A percentile compares a stretch with the other conserved stretches of the same genome.
These are phyloP conservation scores for Tenualosa ilisha DNA, from an alignment of 2,797 vertebrate species.

Conservation along the genomic window DNA sequence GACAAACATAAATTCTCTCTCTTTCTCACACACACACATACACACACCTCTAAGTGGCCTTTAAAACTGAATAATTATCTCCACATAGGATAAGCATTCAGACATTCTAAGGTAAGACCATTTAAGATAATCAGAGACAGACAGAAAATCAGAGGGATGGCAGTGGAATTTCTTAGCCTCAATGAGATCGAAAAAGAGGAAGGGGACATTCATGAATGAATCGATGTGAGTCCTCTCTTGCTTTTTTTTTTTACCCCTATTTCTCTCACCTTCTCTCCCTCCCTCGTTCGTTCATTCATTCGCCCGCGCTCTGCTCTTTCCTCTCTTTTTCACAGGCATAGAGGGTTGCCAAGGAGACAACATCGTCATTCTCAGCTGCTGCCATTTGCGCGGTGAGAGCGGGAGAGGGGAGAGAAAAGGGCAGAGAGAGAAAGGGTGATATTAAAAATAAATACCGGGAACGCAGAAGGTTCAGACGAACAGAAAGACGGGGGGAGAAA, in stretches of 20 bases:
- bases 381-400: constrained; percentile 63
- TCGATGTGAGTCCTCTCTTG: constrained; percentile 38
- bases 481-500: not conserved
- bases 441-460: constrained; percentile 66
- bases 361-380: constrained; percentile 72
- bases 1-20: not conserved
- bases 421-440: constrained; percentile 53
- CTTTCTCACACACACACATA: too few species aligned
- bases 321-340: constrained; percentile 48
- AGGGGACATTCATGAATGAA: constrained; percentile 66
- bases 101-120: not conserved
- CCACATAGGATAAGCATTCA: not conserved
- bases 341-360: constrained; percentile 74
- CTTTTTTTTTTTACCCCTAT: constrained; percentile 39
- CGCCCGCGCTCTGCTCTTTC: constrained; percentile 20
- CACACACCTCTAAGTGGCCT: not conserved
- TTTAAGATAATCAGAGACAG: not conserved
- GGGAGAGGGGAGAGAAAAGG: constrained; percentile 51
- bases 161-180: constrained; percentile 34
- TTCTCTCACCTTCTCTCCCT: constrained; percentile 29
- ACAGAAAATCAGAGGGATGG: not conserved
- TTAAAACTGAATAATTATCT: too few species aligned
- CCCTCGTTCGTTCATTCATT: constrained; percentile 18
- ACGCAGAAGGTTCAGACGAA: not conserved
- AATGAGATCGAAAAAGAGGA: constrained; percentile 33